phyloP scores from a whole-genome alignment of 2,113 vertebrate species.

The Falco punctatus region DNA sequence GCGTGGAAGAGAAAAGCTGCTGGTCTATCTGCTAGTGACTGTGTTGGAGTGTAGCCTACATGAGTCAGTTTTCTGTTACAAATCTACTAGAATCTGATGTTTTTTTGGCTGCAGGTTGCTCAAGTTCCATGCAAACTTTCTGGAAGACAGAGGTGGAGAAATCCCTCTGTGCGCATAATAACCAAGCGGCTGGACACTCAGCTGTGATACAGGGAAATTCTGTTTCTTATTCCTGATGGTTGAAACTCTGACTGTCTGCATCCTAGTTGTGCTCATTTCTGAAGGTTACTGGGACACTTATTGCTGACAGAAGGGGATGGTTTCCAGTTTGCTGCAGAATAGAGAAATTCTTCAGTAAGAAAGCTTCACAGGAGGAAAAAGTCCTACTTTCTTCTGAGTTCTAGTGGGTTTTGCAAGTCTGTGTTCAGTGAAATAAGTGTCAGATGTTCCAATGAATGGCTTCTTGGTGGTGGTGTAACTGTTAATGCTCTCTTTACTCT shows the following conservation, averaged over 20 bases:
- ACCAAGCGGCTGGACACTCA: not conserved
- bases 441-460: not conserved
- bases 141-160: not conserved
- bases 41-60: not conserved
- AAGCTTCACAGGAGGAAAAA: not conserved
- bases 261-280: not conserved
- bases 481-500: not conserved
- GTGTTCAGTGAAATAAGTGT: not conserved
- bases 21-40: not conserved
- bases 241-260: not conserved
- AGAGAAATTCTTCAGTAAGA: not conserved
- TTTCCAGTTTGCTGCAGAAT: not conserved
- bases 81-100: not conserved
- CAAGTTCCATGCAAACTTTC: not conserved
- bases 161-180: not conserved
- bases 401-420: not conserved
- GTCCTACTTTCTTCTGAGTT: not conserved
- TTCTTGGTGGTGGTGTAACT: not conserved
- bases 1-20: not conserved
- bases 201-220: not conserved
- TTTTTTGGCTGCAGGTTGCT: not conserved
- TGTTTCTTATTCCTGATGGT: not conserved
- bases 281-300: not conserved
- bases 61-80: not conserved
- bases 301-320: not conserved